phyloP scores from a whole-genome alignment of 1,140 invertebrate species.

The Drosophila sproati region DNA sequence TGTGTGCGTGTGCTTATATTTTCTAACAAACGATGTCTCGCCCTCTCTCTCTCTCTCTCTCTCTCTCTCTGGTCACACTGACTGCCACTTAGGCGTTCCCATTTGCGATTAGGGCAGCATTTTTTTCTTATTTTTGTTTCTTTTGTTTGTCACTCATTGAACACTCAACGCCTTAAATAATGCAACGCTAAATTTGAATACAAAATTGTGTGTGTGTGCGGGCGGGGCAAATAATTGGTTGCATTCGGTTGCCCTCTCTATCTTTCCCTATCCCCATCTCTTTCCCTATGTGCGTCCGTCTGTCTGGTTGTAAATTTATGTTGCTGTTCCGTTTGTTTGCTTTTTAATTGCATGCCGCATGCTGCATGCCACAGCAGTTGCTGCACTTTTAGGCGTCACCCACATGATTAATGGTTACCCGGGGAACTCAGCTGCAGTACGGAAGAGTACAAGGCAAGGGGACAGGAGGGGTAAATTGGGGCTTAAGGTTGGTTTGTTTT shows the following conservation, averaged over 20 bases:
- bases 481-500: neutral
- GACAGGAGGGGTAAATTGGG: neutral
- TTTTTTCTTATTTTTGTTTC: constrained; percentile 8
- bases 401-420: constrained; percentile 68
- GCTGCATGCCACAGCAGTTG: constrained; percentile 21
- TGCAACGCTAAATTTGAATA: constrained; percentile 13
- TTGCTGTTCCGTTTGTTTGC: constrained; percentile 47
- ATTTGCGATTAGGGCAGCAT: constrained; percentile 5
- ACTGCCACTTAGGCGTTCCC: neutral
- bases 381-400: constrained; percentile 65
- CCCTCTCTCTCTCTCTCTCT: neutral
- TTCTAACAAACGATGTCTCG: neutral
- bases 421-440: constrained; percentile 13
- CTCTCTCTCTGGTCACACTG: neutral
- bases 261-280: neutral
- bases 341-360: constrained; percentile 65
- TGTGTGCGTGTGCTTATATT: neutral
- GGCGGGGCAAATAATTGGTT: constrained; percentile 23
- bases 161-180: constrained; percentile 15
- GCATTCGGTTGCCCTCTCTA: neutral
- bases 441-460: neutral
- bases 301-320: constrained; percentile 64
- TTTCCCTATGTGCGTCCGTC: constrained; percentile 2
- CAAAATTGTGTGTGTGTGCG: neutral
- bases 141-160: constrained; percentile 26